phyloP scores from a whole-genome alignment of 2,888 invertebrate genomes.

The Lypha dubia region DNA sequence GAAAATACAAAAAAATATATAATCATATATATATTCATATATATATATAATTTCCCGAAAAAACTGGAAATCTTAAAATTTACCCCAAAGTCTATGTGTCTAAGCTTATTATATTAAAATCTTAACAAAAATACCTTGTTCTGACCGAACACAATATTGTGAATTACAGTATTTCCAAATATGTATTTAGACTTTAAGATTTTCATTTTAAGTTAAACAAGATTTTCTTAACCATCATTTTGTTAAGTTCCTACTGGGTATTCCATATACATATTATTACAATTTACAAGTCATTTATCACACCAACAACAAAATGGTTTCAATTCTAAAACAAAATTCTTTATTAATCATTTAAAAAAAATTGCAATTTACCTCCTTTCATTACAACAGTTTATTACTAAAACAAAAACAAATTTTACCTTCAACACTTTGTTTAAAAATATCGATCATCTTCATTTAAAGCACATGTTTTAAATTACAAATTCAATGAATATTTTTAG shows the following conservation, averaged over 20 bases:
- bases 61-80: too few species aligned
- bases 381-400: slow-evolving; percentile 30
- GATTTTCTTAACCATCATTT: neutral
- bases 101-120: too few species aligned
- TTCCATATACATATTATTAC: neutral
- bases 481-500: slow-evolving; percentile 49
- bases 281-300: slow-evolving; percentile 16
- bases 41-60: too few species aligned
- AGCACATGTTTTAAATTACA: slow-evolving; percentile 60
- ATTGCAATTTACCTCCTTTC: slow-evolving; percentile 18
- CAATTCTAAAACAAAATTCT: neutral
- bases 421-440: slow-evolving; percentile 43
- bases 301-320: neutral
- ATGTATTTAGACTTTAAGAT: neutral
- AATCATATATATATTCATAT: too few species aligned
- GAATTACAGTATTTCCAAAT: neutral
- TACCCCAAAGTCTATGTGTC: too few species aligned
- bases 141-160: too few species aligned
- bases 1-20: too few species aligned
- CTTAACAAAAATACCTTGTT: too few species aligned
- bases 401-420: slow-evolving; percentile 34
- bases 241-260: neutral
- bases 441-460: slow-evolving; percentile 50
- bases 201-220: neutral
- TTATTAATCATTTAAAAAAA: slow-evolving; percentile 25